phyloP scores from a whole-genome alignment of 2,797 vertebrate species.

The Phyllotis vaccarum region DNA sequence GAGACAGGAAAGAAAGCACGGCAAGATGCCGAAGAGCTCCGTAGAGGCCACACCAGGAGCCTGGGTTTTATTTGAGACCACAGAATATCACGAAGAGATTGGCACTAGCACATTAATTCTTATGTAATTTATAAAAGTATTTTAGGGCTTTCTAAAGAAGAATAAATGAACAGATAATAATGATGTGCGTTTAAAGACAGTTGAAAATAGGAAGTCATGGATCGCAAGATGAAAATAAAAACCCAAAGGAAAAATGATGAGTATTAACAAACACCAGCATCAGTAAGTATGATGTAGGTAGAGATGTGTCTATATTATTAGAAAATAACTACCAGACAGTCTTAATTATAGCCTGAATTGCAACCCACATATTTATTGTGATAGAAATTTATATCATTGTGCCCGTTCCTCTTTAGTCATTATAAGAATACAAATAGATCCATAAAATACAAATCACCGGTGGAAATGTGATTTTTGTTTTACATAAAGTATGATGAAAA shows the following conservation, averaged over 20 bases:
- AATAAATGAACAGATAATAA: neutral
- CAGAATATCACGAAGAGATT: neutral
- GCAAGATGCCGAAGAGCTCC: neutral
- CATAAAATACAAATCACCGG: neutral
- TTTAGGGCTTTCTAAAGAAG: neutral
- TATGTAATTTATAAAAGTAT: neutral
- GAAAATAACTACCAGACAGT: neutral
- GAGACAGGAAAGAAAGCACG: neutral
- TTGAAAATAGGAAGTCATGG: neutral
- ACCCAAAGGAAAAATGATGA: neutral
- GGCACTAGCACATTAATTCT: neutral
- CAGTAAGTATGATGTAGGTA: neutral
- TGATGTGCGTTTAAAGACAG: neutral
- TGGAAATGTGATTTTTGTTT: neutral
- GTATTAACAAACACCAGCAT: neutral
- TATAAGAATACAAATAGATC: neutral
- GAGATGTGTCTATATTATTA: neutral
- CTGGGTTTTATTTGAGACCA: neutral
- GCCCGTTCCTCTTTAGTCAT: neutral
- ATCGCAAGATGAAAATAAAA: neutral
- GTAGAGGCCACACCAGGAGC: neutral
- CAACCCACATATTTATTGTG: neutral
- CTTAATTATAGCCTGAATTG: no score
- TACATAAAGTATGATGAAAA: neutral
- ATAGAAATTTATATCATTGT: neutral